phyloP scores from a whole-genome alignment of 2,888 invertebrate species.

The Drosophila subquinaria region DNA sequence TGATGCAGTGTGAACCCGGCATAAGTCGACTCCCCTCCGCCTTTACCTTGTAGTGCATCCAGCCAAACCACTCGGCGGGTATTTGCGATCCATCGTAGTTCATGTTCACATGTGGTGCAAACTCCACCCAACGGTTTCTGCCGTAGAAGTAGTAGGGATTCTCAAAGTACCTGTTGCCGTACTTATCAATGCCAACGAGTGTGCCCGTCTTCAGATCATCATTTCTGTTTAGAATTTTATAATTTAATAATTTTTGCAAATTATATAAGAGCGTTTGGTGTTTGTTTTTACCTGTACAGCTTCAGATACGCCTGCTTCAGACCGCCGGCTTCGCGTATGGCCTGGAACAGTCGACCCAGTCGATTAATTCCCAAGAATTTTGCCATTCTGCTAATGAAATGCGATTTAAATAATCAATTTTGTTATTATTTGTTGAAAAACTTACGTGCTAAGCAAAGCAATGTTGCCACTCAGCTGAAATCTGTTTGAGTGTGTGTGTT shows the following conservation, averaged over 20 bases:
- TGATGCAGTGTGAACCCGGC: neutral
- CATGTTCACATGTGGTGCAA: constrained; percentile 90
- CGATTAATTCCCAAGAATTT: constrained; percentile 91
- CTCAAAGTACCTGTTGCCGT: constrained; percentile 97
- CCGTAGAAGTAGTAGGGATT: constrained; percentile 95
- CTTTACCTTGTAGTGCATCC: constrained; percentile 96
- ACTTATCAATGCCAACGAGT: constrained; percentile 94
- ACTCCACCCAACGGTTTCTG: constrained; percentile 98
- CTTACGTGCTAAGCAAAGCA: constrained; percentile 57
- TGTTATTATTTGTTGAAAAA: constrained; percentile 28
- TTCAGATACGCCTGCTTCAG: constrained; percentile 89
- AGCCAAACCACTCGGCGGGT: constrained; percentile 98
- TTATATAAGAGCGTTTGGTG: constrained; percentile 69
- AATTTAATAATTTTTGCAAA: constrained; percentile 65
- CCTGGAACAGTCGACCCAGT: constrained; percentile 88
- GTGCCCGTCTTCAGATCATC: constrained; percentile 95
- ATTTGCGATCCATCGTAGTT: constrained; percentile 92
- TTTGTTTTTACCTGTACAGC: constrained; percentile 88
- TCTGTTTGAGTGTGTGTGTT: constrained; percentile 1
- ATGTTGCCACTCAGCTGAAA: constrained; percentile 49
- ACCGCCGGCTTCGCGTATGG: constrained; percentile 91
- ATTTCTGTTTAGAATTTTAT: constrained; percentile 86
- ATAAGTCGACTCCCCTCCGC: no score
- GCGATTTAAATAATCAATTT: constrained; percentile 20
- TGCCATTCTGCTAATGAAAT: constrained; percentile 85